Evolutionary conservation across 2,888 invertebrate species (phyloP), one percentile per base, ranked within the genome.

Genomic region (Blastobasis lacticolella): DNA sequence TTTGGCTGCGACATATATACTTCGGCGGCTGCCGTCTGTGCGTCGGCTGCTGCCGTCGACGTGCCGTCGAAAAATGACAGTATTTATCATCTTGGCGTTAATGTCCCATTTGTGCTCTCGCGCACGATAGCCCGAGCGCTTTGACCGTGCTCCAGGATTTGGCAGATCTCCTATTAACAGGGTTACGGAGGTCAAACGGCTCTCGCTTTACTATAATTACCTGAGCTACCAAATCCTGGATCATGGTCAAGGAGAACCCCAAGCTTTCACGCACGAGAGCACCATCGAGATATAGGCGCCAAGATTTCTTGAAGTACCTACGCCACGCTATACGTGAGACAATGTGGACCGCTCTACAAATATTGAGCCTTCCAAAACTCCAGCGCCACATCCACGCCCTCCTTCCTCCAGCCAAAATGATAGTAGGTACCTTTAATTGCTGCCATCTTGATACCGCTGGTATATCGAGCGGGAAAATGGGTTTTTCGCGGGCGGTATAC

Each of bases 401-500:
- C 23, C 23, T 23, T 23, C 23, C 23, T 23, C 23, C 23, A 23
- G 2, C 23, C 23, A 23, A 3, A 23, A 23, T 3, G 23, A 23
- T 23, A 23, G 23, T 23, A 42, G 9, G 42, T n/a, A 85, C 86
- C 87, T 87, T 87, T 87, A 87, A 88, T 88, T 88, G 87, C 84
- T 80, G 78, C 75, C 86, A 88, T 88, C 87, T 86, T 88, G 87
- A 88, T 88, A 85, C 83, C 81, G 79, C 79, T 77, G 86, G 76
- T 85, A 87, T 82, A 88, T 86, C 82, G 87, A 88, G 85, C 87
- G 87, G 79, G 80, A 84, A 86, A 87, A 85, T 82, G 85, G 83
- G 80, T 85, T 83, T 84, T 84, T 81, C 82, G 81, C 77, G 76
- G 79, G 41, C 73, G 77, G 80, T 76, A 76, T 81, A 73, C 74